Base-by-base conservation (phyloP, 1,140 invertebrate genomes). In the Leptinotarsa texana region DNA sequence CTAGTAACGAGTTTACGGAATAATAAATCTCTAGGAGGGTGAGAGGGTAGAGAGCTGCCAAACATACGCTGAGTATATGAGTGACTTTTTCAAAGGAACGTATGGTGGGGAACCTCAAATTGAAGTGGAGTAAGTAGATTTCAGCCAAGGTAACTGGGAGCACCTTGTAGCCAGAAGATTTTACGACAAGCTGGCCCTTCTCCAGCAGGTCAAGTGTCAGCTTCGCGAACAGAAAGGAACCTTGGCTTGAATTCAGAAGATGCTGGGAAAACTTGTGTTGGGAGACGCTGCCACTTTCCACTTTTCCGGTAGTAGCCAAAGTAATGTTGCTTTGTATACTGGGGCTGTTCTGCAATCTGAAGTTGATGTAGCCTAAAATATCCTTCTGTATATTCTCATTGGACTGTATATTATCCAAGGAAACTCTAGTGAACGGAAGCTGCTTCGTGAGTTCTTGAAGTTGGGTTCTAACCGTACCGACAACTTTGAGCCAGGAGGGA, bases 141-240 rank as follows among this genome's bases (percentile, higher is more conserved):
- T 99, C 95, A 1, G 93, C 93, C 22, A 99, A 86, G 3, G 94
- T 95, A 48, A 97, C 93, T 1, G 97, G 97, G 21, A 99, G 88
- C 21, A 95, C 94, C 89, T 98, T 96, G 86, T 97, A 96, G 81
- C 95, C 95, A 1, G 94, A 91, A 13, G 95, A 97, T 87, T 98
- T 98, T 48, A 97, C 92, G 13, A 98, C 96, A 73, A 99, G 89
- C 81, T 96, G 93, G 13, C 97, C 97, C 81, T 93, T 90, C 84
- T 98, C 96, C 74, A 99, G 92, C 51, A 99, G 89, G 87, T 98
- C 96, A n/a, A 99, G 87, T 4, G 95, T 94, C 17, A 98, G 86
- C 87, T 97, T 97, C 57, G 95, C 90, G 85, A 95, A 98, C 51
- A 99, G 88, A 85, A 98, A 96, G 18, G 95, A 97, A 63, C 96